These are phyloP conservation scores for Apamea crenata DNA, from an alignment of 2,888 invertebrate genomes.

Conservation along the genomic window DNA sequence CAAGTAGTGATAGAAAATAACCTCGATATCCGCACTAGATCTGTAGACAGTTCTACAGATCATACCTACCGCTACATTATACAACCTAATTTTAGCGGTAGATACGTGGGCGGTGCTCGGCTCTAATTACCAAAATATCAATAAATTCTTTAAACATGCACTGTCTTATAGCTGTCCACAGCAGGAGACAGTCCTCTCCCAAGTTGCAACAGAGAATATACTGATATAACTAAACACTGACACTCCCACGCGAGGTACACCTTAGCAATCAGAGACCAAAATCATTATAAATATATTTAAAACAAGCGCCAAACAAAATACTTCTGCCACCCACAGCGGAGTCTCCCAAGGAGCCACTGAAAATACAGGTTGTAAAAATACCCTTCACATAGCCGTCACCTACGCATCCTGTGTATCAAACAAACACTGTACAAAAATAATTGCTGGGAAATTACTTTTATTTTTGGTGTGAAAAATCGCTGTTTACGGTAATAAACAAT, in stretches of 20 bases:
- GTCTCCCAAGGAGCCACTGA: conserved; percentile 21
- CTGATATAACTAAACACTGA: neutral
- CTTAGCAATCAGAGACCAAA: neutral
- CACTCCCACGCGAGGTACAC: neutral
- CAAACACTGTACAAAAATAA: neutral
- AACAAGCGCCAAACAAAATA: neutral
- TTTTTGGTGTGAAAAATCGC: too few species aligned
- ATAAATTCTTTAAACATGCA: conserved; percentile 1
- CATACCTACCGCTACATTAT: too few species aligned
- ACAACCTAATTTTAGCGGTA: neutral
- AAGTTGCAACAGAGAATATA: conserved; percentile 11
- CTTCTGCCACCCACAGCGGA: neutral
- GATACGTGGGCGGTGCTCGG: neutral
- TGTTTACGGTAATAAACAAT: neutral
- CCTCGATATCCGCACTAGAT: neutral
- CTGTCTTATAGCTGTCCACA: neutral
- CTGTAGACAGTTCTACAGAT: too few species aligned
- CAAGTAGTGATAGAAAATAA: neutral
- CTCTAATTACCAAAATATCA: neutral
- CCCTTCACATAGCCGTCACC: neutral
- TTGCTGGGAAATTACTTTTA: neutral
- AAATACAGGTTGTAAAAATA: conserved; percentile 4
- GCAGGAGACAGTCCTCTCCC: conserved; percentile 29
- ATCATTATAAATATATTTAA: neutral
- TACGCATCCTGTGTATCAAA: too few species aligned